Conservation (phyloP, 2,888 invertebrate species). For the Idaea aversata region DNA sequence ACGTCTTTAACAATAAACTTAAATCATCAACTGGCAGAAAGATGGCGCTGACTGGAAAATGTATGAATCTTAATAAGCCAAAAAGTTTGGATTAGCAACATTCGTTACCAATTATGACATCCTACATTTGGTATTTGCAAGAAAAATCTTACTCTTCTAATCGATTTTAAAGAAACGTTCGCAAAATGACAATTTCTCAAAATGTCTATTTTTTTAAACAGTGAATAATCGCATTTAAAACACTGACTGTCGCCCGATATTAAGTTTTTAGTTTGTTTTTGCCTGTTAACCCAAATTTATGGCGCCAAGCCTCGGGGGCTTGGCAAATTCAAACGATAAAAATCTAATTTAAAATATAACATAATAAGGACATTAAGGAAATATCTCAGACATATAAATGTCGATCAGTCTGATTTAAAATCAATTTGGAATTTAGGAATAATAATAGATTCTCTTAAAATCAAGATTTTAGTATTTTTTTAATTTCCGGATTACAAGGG, state of each 20-base stretch:
- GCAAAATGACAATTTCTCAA: no score
- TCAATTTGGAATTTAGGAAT: background rate
- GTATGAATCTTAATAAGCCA: no score
- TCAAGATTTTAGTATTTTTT: background rate
- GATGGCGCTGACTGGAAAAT: no score
- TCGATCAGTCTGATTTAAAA: background rate
- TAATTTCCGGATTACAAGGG: background rate
- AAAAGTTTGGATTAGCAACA: no score
- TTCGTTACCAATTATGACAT: no score
- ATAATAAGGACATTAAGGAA: background rate
- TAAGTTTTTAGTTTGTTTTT: background rate
- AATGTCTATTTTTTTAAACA: no score
- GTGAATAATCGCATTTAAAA: no score
- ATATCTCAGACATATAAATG: background rate
- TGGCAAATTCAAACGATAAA: background rate
- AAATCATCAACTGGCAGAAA: no score
- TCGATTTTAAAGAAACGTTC: no score
- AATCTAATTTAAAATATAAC: background rate
- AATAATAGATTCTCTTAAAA: background rate
- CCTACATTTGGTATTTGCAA: no score
- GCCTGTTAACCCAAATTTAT: background rate
- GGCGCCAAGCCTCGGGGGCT: conserved; percentile 1
- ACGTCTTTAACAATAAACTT: no score
- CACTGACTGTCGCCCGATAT: background rate
- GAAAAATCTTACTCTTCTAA: no score